Percentiles rank a stretch among this genome's conserved stretches.
Conservation (phyloP, 2,797 vertebrate species). For the Odontamblyopus rebecca region DNA sequence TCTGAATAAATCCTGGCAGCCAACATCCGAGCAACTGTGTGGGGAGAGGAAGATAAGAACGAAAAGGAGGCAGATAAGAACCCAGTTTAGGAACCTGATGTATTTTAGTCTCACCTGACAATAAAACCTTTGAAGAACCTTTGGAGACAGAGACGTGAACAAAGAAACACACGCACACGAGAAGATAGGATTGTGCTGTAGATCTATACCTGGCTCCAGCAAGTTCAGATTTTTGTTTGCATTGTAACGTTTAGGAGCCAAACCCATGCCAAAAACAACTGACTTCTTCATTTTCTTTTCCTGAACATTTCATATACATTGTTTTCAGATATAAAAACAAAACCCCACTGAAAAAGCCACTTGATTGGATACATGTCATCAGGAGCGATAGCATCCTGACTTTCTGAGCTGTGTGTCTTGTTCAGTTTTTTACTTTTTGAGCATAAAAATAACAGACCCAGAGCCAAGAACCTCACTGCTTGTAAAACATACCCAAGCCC, state of each 20-base stretch:
- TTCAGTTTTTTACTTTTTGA: constrained; percentile 62
- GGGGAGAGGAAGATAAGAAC: constrained; percentile 13
- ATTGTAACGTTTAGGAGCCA: background rate
- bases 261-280: background rate
- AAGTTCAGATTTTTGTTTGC: background rate
- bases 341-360: background rate
- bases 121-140: constrained; percentile 33
- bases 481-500: constrained; percentile 28
- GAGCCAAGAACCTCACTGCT: constrained; percentile 58
- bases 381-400: constrained; percentile 52
- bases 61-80: constrained; percentile 44
- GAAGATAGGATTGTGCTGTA: background rate
- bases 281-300: background rate
- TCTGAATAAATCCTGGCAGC: constrained; percentile 45
- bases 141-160: constrained; percentile 39
- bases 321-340: background rate
- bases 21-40: constrained; percentile 56
- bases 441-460: constrained; percentile 68
- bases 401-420: constrained; percentile 32
- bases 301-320: background rate
- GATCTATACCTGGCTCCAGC: background rate
- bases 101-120: constrained; percentile 30
- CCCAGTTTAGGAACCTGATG: constrained; percentile 39
- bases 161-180: background rate
- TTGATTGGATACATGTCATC: constrained; percentile 2